phyloP scores from a whole-genome alignment of 2,888 invertebrate genomes.

The Stictocephala bisonia region DNA sequence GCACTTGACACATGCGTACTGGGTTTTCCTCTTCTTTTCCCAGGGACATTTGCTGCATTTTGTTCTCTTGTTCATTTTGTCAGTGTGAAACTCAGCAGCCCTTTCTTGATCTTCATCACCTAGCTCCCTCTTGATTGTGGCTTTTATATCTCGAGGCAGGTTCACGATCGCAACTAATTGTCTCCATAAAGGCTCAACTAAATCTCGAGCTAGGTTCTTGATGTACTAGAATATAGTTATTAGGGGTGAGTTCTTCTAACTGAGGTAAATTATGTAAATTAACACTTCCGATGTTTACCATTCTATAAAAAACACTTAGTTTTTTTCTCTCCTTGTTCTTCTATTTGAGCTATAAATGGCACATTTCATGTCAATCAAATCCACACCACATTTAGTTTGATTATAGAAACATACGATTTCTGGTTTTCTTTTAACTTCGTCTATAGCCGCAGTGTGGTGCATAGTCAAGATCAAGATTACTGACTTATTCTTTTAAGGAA shows the following conservation, averaged over 20 bases:
- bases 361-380: conserved; percentile 15
- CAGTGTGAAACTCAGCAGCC: not conserved
- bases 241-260: conserved; percentile 36
- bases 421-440: conserved; percentile 13
- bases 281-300: no score
- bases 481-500: conserved; percentile 35
- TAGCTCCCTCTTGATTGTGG: not conserved
- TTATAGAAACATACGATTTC: conserved; percentile 17
- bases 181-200: conserved; percentile 29
- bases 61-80: conserved; percentile 7
- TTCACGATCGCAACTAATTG: conserved; percentile 6
- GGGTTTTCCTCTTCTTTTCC: conserved; percentile 5
- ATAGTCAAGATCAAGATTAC: conserved; percentile 47
- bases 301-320: conserved; percentile 5
- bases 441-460: conserved; percentile 3
- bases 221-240: conserved; percentile 5
- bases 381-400: conserved; percentile 16
- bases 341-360: no score
- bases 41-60: conserved; percentile 31
- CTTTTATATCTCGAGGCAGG: conserved; percentile 22
- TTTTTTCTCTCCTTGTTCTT: conserved; percentile 39
- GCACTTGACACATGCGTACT: conserved; percentile 6
- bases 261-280: conserved; percentile 9
- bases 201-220: not conserved
- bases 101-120: not conserved